Evolutionary conservation across 2,113 vertebrate species (phyloP).

Genomic region (Hystrix brachyura): DNA sequence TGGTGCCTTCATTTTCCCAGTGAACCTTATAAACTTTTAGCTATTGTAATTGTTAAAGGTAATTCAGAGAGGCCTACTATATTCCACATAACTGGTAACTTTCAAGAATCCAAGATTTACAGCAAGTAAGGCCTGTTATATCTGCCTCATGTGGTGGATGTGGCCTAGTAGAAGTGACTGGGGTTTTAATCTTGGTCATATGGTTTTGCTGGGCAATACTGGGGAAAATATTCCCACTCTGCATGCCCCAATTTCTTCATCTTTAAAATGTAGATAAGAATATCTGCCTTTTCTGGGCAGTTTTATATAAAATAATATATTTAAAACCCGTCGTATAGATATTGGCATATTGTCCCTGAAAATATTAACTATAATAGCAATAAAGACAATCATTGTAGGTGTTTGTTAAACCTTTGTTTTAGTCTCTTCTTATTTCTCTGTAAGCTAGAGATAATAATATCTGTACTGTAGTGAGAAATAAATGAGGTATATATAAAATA

Average conservation of each 20-base stretch:
- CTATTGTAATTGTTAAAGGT: not conserved
- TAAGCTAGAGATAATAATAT: slow-evolving; percentile 1
- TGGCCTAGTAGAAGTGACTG: not conserved
- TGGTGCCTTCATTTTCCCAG: not conserved
- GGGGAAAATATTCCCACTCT: not conserved
- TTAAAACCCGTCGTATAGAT: not conserved
- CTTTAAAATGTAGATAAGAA: not conserved
- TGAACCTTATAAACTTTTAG: not conserved
- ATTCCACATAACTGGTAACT: slow-evolving; percentile 25
- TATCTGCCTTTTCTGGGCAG: not conserved
- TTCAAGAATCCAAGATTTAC: not conserved
- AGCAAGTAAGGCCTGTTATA: not conserved
- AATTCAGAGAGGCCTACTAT: not conserved
- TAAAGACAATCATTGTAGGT: not conserved
- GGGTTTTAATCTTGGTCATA: not conserved
- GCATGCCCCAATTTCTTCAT: not conserved
- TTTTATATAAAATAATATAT: not conserved
- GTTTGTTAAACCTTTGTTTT: not conserved
- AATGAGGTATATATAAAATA: not conserved
- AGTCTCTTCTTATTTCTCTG: not conserved
- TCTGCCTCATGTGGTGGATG: not conserved
- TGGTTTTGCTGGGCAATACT: not conserved
- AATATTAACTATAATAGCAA: not conserved
- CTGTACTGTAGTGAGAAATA: not conserved
- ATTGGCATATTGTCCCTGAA: not conserved